Evolutionary conservation across 2,113 vertebrate species (phyloP), one percentile per base, ranked within the genome.

Genomic region (Echinops telfairi): DNA sequence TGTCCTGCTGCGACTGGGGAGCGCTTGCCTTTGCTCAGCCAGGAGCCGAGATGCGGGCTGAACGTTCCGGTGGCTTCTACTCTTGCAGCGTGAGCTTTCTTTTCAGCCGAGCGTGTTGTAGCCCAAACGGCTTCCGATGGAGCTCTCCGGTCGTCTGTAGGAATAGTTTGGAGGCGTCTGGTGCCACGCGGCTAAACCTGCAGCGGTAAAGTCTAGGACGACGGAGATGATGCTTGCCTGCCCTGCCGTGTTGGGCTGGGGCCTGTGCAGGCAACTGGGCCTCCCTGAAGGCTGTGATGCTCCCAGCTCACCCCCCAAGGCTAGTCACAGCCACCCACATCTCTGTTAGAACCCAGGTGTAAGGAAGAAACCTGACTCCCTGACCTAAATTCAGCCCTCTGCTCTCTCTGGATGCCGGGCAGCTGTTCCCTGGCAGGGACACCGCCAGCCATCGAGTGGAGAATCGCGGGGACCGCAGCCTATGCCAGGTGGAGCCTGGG

Each of bases 321-420:
- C 62, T 33, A 96, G 97, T 91, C 89, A 66, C 53, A 79, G 76
- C 92, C 91, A 89, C 97, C 94, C 25, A 8, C 76, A 92, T 92
- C 96, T 96, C 97, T 97, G 77, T 97, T 96, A 98, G 96, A 96
- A 96, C 97, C 47, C 96, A 92, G 96, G 96, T 98, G 96, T 92
- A 95, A 89, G 97, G 97, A 83, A 97, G 97, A 97, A 97, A 95
- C 94, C 98, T 98, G 98, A 94, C 96, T 97, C 96, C 94, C 97
- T 98, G 98, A 98, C 98, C 98, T 98, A 98, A 98, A 98, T 98
- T 98, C 97, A 68, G 97, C 97, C 98, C 97, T 97, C 97, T 97
- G 97, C 97, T 98, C 94, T 98, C 94, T 98, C 95, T 98, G 98
- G 98, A 98, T 98, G 97, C 97, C 92, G 98, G 97, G 97, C 97